Evolutionary conservation across 2,888 invertebrate genomes (phyloP).

Genomic region (Chelonus formosanus): DNA sequence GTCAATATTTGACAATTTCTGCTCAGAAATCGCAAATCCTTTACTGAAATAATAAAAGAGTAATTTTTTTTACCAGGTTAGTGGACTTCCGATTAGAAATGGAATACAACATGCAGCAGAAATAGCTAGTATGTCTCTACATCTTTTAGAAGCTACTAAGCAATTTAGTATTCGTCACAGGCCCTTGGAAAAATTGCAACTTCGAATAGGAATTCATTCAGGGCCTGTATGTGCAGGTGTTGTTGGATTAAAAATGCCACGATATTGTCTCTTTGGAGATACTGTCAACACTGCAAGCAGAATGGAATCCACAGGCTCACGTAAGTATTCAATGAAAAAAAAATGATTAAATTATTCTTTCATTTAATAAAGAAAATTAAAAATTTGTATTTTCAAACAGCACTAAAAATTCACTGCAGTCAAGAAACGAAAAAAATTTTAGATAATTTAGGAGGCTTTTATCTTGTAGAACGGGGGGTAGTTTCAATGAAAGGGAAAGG

Average conservation of each 20-base stretch:
- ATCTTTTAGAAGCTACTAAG: conserved; percentile 82
- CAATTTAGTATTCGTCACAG: conserved; percentile 89
- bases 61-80: conserved; percentile 68
- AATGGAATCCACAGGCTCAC: conserved; percentile 85
- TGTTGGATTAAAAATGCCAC: conserved; percentile 91
- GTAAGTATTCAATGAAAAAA: conserved; percentile 66
- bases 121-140: conserved; percentile 92
- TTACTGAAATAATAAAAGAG: too few species aligned
- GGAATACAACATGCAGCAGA: conserved; percentile 91
- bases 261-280: conserved; percentile 92
- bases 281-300: conserved; percentile 91
- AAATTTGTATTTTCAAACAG: conserved; percentile 61
- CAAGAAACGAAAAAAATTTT: conserved; percentile 75
- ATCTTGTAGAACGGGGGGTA: conserved; percentile 78
- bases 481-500: conserved; percentile 87
- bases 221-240: conserved; percentile 93
- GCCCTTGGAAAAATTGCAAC: conserved; percentile 82
- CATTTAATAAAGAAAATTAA: background rate
- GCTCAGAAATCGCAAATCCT: too few species aligned
- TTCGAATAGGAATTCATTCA: conserved; percentile 93
- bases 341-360: conserved; percentile 4
- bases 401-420: conserved; percentile 86
- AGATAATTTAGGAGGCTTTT: conserved; percentile 79
- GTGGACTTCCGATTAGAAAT: conserved; percentile 88
- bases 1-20: too few species aligned